Conservation (phyloP, 2,113 vertebrate genomes). For the Lucifuga dentata region DNA sequence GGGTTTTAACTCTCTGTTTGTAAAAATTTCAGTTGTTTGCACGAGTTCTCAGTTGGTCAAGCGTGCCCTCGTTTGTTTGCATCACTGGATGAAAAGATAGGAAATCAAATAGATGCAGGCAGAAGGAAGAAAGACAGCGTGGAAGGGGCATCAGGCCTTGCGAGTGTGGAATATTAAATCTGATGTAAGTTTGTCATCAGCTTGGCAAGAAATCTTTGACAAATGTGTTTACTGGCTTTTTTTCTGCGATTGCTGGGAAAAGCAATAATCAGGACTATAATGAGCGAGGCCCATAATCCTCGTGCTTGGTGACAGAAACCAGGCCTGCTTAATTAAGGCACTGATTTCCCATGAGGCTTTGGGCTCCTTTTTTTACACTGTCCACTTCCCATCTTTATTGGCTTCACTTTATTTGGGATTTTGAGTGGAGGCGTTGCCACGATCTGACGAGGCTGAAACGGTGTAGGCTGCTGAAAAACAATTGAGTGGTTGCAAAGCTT, state of each 20-base stretch:
- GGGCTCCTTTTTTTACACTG: constrained; percentile 34
- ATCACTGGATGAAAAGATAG: constrained; percentile 3
- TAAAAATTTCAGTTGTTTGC: constrained; percentile 10
- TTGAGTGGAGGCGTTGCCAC: constrained; percentile 20
- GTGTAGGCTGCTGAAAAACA: not conserved
- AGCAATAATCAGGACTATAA: constrained; percentile 78
- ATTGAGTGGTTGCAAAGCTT: not conserved
- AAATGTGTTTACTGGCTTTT: constrained; percentile 70
- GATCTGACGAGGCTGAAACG: constrained; percentile 30
- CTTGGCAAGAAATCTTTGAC: constrained; percentile 69
- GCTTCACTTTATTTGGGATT: constrained; percentile 46
- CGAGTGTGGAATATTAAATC: constrained; percentile 44
- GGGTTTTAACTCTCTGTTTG: constrained; percentile 10
- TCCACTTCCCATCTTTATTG: constrained; percentile 52
- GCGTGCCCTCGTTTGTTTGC: constrained; percentile 18
- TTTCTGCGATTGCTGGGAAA: constrained; percentile 70
- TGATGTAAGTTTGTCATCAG: constrained; percentile 49
- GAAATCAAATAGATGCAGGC: not conserved
- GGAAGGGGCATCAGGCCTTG: not conserved
- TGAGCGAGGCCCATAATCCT: constrained; percentile 68
- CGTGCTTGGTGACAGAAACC: constrained; percentile 72
- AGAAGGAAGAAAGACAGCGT: not conserved
- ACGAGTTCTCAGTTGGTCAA: constrained; percentile 1
- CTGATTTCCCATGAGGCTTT: constrained; percentile 80
- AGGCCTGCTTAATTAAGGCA: constrained; percentile 77